Percentiles rank a stretch among this genome's conserved stretches.
phyloP scores from a whole-genome alignment of 2,888 invertebrate species.

The Urechis unicinctus region DNA sequence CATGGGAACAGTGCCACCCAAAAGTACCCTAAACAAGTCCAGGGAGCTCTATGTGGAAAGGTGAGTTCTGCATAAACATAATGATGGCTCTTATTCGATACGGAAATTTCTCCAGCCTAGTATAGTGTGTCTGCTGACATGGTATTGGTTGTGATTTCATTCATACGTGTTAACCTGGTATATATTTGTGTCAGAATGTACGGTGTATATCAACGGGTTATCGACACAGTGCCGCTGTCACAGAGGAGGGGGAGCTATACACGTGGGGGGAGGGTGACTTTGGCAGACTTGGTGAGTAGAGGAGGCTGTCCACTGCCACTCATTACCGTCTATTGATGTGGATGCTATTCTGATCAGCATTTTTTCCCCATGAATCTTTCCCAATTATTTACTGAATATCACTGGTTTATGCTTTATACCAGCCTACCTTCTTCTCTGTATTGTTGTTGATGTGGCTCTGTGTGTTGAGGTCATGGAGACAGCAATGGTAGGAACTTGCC shows the following conservation, averaged over 20 bases:
- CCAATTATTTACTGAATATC: too few species aligned
- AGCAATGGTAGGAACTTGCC: constrained; percentile 58
- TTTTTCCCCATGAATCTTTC: too few species aligned
- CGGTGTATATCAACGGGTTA: constrained; percentile 58
- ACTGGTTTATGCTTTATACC: too few species aligned
- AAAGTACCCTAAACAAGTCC: constrained; percentile 58
- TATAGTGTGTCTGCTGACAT: too few species aligned
- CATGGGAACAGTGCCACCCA: constrained; percentile 62
- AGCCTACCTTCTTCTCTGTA: too few species aligned
- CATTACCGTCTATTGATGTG: background rate
- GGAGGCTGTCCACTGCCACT: background rate
- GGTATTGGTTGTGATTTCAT: too few species aligned
- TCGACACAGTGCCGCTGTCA: constrained; percentile 62
- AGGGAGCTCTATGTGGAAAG: constrained; percentile 58
- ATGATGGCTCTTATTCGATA: too few species aligned
- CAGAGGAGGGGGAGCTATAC: constrained; percentile 60
- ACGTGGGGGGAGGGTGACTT: constrained; percentile 65
- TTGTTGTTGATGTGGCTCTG: background rate
- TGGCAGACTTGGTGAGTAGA: constrained; percentile 55
- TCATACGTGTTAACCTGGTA: too few species aligned
- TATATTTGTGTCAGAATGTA: constrained; percentile 26
- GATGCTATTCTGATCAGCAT: too few species aligned
- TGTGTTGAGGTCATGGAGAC: constrained; percentile 58
- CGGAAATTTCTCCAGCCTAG: background rate
- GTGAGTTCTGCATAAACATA: too few species aligned